These are phyloP conservation scores for Notarius quadriscutis DNA, from an alignment of 2,113 vertebrate species.

Conservation along the genomic window DNA sequence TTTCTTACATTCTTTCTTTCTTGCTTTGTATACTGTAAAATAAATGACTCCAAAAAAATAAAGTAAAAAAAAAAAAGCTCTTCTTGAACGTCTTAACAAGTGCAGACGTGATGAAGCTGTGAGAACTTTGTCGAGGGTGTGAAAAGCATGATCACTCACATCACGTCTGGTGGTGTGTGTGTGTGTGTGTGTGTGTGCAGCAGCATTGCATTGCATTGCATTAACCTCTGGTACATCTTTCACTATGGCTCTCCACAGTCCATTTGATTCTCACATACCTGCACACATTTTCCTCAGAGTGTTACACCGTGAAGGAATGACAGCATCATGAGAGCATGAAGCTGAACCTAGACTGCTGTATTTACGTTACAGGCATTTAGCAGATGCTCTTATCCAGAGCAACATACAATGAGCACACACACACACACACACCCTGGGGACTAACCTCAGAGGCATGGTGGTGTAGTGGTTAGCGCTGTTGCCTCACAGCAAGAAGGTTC, in stretches of 20 bases:
- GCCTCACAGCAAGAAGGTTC: too few species aligned
- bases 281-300: conserved; percentile 2
- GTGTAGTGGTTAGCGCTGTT: too few species aligned
- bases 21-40: too few species aligned
- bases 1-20: too few species aligned
- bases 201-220: neutral
- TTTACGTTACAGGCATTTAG: too few species aligned
- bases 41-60: too few species aligned
- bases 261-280: conserved; percentile 42
- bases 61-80: neutral
- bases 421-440: too few species aligned
- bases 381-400: too few species aligned
- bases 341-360: neutral
- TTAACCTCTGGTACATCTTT: conserved; percentile 20
- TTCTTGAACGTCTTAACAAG: neutral
- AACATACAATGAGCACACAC: too few species aligned
- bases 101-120: conserved; percentile 6
- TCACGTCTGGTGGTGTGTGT: too few species aligned
- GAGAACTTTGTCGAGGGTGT: neutral
- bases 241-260: conserved; percentile 27
- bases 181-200: neutral
- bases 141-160: neutral
- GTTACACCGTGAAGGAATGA: neutral
- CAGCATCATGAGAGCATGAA: neutral
- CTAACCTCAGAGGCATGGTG: too few species aligned